Percentiles rank a stretch among this genome's conserved stretches.
phyloP scores from a whole-genome alignment of 2,888 invertebrate genomes.

The Dinocampus coccinellae region DNA sequence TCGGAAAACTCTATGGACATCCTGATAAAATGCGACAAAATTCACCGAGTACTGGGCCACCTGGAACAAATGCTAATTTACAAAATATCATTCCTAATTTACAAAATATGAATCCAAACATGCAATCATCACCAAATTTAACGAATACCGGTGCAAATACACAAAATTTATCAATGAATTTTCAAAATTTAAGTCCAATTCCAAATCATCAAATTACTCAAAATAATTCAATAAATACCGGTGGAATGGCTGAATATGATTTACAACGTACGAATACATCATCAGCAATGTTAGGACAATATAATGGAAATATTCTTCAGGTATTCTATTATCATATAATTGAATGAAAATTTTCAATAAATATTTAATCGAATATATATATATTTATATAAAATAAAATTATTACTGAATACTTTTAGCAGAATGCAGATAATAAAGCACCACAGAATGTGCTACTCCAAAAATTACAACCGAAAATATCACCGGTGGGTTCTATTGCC shows the following conservation, averaged over 20 bases:
- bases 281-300: constrained; percentile 55
- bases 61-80: constrained; percentile 56
- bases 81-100: constrained; percentile 67
- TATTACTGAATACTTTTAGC: constrained; percentile 2
- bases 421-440: constrained; percentile 51
- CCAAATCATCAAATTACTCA: constrained; percentile 57
- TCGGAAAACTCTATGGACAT: constrained; percentile 62
- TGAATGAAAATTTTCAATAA: not conserved
- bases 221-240: constrained; percentile 53
- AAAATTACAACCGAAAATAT: constrained; percentile 65
- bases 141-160: constrained; percentile 59
- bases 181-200: constrained; percentile 67
- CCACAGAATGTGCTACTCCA: constrained; percentile 59
- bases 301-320: constrained; percentile 53
- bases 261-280: constrained; percentile 62
- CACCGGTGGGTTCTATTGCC: constrained; percentile 72
- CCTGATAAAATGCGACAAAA: constrained; percentile 63
- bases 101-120: constrained; percentile 67
- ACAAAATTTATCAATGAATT: constrained; percentile 64
- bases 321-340: constrained; percentile 1
- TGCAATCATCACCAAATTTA: constrained; percentile 68
- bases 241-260: constrained; percentile 59
- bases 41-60: constrained; percentile 52
- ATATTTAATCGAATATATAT: constrained; percentile 2
- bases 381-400: not conserved